phyloP scores from a whole-genome alignment of 92 coral and sea anemone genomes.

The Paramuricea clavata region DNA sequence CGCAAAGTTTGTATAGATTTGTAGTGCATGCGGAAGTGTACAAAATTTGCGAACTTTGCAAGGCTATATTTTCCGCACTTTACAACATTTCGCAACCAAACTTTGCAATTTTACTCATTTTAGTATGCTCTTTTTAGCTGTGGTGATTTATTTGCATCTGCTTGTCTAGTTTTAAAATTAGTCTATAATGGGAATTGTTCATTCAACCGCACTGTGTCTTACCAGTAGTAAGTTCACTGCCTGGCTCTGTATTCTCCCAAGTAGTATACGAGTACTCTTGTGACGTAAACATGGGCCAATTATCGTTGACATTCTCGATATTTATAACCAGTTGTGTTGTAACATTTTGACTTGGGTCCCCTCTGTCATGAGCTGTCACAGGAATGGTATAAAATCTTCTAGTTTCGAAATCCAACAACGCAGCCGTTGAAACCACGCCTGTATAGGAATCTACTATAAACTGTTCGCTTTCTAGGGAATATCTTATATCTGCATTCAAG shows the following conservation, averaged over 20 bases:
- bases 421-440: slow-evolving; percentile 81
- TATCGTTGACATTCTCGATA: slow-evolving; percentile 89
- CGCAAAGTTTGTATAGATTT: background rate
- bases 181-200: no score
- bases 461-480: slow-evolving; percentile 66
- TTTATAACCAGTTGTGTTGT: slow-evolving; percentile 81
- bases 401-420: slow-evolving; percentile 80
- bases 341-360: slow-evolving; percentile 79
- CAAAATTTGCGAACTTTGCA: no score
- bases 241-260: slow-evolving; percentile 87
- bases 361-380: slow-evolving; percentile 89
- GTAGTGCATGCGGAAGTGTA: no score
- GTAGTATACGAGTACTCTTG: slow-evolving; percentile 74
- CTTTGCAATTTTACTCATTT: no score
- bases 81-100: no score
- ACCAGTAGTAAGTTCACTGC: slow-evolving; percentile 89
- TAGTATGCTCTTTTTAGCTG: no score
- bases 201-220: background rate
- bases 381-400: slow-evolving; percentile 70
- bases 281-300: slow-evolving; percentile 84
- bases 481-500: slow-evolving; percentile 83
- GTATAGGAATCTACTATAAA: slow-evolving; percentile 87
- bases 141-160: no score
- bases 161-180: no score
- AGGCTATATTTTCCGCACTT: no score